Base-by-base conservation (phyloP, 2,113 vertebrate species). In the Arothron firmamentum region DNA sequence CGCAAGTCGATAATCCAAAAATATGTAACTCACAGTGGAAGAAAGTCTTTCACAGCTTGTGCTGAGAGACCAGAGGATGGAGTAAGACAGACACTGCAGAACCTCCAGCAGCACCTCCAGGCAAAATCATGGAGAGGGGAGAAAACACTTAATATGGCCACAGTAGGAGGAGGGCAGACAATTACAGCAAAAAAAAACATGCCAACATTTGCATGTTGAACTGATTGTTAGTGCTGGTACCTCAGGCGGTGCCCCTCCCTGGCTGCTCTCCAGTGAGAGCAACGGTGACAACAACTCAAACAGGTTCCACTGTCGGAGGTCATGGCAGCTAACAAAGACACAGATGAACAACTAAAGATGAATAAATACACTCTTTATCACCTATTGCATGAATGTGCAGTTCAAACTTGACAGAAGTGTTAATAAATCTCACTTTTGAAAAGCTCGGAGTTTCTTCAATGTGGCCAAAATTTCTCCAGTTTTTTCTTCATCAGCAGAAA, bases 31-130 rank as follows among this genome's bases (percentile, higher is more conserved):
- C 83, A 96, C 95, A 88, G 92, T 92, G 73, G 89, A 83, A 68
- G 86, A 85, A 1, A 81, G 38, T 4, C 70, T 80, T 61, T 93
- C 90, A 0, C 74, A 71, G 18, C 90, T 89, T 4, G 68, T 87
- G 81, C 78, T 83, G 56, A 95, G 86, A 11, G 92, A 92, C 95
- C 95, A 96, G 46, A 97, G 77, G 58, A 94, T 64, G 74, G 86
- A 87, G 84, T 88, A 94, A 71, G 89, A 92, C 1, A 86, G 80
- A 77, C 93, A 94, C 70, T 90, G 90, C 68, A 97, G 84, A 55
- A 89, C 88, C 49, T 94, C 92, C 64, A 89, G 75, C 47, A 92
- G 78, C 50, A 94, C 74, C 95, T 97, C 58, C 28, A 55, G 12
- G 67, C 49, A 50, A 74, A 80, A n/a, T 5, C 31, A 4, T 6